These are phyloP conservation scores for Drosophila rubida DNA, from an alignment of 2,888 invertebrate species.

Conservation along the genomic window DNA sequence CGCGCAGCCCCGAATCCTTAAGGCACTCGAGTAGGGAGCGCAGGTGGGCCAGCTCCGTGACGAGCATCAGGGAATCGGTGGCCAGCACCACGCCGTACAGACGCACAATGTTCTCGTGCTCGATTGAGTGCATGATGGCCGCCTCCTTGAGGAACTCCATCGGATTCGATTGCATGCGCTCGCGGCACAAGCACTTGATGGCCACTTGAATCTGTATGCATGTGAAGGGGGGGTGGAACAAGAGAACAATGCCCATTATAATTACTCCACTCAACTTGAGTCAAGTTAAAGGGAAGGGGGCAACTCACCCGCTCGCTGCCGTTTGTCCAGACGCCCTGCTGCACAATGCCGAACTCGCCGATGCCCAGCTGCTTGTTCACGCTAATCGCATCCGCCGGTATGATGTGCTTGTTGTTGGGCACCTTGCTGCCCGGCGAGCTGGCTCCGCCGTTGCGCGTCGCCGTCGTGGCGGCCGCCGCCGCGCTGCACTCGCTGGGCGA, in stretches of 20 bases:
- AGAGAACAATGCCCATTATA: conserved; percentile 23
- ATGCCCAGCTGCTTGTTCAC: conserved; percentile 97
- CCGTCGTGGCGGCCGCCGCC: conserved; percentile 39
- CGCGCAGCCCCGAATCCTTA: conserved; percentile 94
- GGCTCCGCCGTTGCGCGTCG: conserved; percentile 53
- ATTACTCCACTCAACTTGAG: conserved; percentile 36
- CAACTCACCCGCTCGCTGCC: conserved; percentile 93
- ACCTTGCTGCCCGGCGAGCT: conserved; percentile 85
- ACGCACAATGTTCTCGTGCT: conserved; percentile 98
- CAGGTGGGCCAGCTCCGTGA: conserved; percentile 97
- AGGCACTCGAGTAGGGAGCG: conserved; percentile 97
- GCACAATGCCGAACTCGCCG: conserved; percentile 99
- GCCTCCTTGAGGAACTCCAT: conserved; percentile 99
- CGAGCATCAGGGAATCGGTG: conserved; percentile 92
- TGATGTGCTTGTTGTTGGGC: conserved; percentile 92
- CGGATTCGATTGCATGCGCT: conserved; percentile 97
- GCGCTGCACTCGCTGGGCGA: conserved; percentile 30
- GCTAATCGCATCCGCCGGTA: conserved; percentile 94
- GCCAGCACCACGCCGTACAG: conserved; percentile 98
- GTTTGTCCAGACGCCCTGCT: conserved; percentile 98
- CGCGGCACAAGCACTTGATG: conserved; percentile 97
- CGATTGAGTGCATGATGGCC: conserved; percentile 98
- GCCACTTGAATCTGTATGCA: conserved; percentile 95
- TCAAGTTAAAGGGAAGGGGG: background rate
- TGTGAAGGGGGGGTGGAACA: too few species aligned